Percentiles rank a stretch among this genome's conserved stretches.
Conservation (phyloP, 2,797 vertebrate species). For the Betta splendens region DNA sequence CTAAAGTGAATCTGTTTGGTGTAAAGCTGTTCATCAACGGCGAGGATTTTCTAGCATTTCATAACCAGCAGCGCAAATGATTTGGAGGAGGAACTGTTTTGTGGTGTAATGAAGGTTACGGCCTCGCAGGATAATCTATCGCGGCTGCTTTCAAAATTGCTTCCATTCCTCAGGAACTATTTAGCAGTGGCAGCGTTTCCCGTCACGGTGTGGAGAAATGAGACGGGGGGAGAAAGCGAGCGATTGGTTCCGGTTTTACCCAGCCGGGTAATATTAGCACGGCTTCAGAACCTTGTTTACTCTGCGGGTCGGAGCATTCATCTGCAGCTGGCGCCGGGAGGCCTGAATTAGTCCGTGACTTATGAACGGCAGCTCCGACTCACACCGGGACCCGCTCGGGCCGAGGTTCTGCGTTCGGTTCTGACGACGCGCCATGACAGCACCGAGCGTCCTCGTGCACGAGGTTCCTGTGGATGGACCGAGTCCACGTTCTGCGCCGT, state of each 20-base stretch:
- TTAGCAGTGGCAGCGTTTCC: slow-evolving; percentile 20
- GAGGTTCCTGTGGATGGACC: no score
- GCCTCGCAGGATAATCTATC: not conserved
- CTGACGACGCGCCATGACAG: not conserved
- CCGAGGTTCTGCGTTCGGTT: no score
- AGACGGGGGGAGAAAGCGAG: not conserved
- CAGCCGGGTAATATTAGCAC: slow-evolving; percentile 53
- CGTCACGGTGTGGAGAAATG: slow-evolving; percentile 11
- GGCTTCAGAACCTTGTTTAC: slow-evolving; percentile 47
- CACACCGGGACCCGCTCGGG: not conserved
- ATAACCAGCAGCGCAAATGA: no score
- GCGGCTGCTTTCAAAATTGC: not conserved
- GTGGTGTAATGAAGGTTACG: not conserved
- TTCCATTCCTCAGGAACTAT: slow-evolving; percentile 7
- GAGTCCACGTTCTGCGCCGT: no score
- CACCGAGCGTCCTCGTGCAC: no score
- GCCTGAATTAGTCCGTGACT: slow-evolving; percentile 49
- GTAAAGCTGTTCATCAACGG: no score
- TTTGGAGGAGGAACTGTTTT: not conserved
- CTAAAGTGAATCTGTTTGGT: no score
- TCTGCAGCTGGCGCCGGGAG: slow-evolving; percentile 38
- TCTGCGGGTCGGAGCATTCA: slow-evolving; percentile 46
- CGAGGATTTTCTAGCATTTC: not conserved
- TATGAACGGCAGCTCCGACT: slow-evolving; percentile 27
- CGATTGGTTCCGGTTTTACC: slow-evolving; percentile 48